Evolutionary conservation across 2,888 invertebrate species (phyloP), one percentile per base, ranked within the genome.

Genomic region (Aphodius sticticus): DNA sequence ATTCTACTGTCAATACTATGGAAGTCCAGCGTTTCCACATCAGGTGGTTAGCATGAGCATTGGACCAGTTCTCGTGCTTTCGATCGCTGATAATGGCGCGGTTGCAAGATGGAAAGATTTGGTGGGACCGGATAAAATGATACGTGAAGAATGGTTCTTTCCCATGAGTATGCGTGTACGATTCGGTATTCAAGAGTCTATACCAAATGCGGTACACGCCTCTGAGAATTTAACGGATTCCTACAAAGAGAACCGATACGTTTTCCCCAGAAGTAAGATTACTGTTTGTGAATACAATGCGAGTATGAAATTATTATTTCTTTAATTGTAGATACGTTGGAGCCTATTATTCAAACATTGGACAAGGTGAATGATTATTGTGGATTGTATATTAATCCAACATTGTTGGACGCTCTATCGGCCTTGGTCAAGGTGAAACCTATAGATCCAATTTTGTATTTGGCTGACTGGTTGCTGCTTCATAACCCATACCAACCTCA

Each of bases 241-340:
- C 0, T 91, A 93, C 77, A 91, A 93, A 81, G 97, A 98, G 89
- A 96, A 97, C 84, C 93, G 94, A 86, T 97, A 96, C 88, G 97
- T 98, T 89, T 97, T 96, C 89, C 96, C 97, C 0, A 92, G 93
- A 85, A 93, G 96, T 96, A 90, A 91, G 92, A 86, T 53, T 53
- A 53, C 3, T 26, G 3, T 26, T 26, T 26, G 26, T 26, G 26
- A 26, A 26, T 26, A 14, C 14, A 69, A n/a, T 69, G 14, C 69
- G 14, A 3, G n/a, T n/a, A 15, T 69, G 14, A 26, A 4, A 35
- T 75, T 75, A 37, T 15, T 35, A 69, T 87, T 86, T 80, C 2
- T 69, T 81, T 76, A 69, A 36, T 87, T 86, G 80, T 88, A 96
- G 96, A 94, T 90, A 91, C 95, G 78, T 90, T 95, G 77, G 96